Evolutionary conservation across 2,797 vertebrate species (phyloP).

Genomic region (Momotus momota): DNA sequence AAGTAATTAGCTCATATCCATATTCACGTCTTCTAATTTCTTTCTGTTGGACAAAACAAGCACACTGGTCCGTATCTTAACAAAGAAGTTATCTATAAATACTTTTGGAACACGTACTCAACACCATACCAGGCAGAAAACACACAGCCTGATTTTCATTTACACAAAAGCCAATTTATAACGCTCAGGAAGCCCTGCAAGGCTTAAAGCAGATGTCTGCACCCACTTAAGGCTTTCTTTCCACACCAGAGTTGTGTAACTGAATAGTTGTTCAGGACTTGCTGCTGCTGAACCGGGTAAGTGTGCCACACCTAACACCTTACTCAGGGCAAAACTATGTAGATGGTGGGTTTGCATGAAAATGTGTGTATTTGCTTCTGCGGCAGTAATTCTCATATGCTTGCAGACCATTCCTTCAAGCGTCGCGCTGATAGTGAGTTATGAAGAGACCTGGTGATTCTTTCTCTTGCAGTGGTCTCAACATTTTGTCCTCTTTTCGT

Average conservation of each 20-base stretch:
- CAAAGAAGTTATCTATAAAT: background rate
- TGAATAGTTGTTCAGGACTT: background rate
- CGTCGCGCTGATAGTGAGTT: background rate
- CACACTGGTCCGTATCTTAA: background rate
- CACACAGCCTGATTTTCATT: conserved; percentile 5
- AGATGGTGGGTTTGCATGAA: background rate
- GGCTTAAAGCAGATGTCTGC: conserved; percentile 37
- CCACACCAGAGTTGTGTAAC: background rate
- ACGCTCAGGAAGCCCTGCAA: background rate
- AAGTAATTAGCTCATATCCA: background rate
- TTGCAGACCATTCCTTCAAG: background rate
- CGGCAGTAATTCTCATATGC: background rate
- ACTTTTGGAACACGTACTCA: background rate
- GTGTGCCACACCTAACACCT: background rate
- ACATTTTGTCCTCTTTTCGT: background rate
- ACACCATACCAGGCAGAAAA: background rate
- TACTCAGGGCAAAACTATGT: background rate
- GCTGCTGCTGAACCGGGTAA: background rate
- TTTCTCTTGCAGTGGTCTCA: background rate
- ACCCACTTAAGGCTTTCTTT: conserved; percentile 22
- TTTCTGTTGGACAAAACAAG: background rate
- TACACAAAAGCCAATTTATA: conserved; percentile 19
- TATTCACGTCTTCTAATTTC: background rate
- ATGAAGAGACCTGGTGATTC: background rate
- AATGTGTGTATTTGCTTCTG: background rate